Percentiles rank a stretch among this genome's conserved stretches.
These are phyloP conservation scores for Hetaerina titia DNA, from an alignment of 2,888 invertebrate genomes.

Conservation along the genomic window DNA sequence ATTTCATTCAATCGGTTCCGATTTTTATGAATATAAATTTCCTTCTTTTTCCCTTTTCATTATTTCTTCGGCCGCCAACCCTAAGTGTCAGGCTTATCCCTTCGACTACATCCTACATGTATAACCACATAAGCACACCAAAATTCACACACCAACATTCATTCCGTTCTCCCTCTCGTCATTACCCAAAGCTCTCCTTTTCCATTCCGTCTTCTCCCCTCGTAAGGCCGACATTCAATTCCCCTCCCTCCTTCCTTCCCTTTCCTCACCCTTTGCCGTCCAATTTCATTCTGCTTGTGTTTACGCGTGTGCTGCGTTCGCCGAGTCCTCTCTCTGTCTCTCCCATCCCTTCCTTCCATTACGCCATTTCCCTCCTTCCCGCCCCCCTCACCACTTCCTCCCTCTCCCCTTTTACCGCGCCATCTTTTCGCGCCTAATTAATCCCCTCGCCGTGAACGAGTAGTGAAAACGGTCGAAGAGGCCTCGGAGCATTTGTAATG, in stretches of 20 bases:
- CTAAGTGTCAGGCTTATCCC: too few relatives aligned
- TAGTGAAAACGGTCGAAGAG: not conserved
- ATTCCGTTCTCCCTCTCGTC: too few relatives aligned
- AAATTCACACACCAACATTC: too few relatives aligned
- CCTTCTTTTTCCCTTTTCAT: too few relatives aligned
- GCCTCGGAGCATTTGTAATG: not conserved
- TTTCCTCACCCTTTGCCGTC: not conserved
- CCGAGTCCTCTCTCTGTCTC: too few relatives aligned
- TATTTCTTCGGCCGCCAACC: too few relatives aligned
- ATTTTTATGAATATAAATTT: too few relatives aligned
- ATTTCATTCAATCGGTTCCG: too few relatives aligned
- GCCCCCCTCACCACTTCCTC: not conserved
- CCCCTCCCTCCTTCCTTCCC: not conserved
- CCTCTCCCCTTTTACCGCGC: not conserved
- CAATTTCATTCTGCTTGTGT: not conserved
- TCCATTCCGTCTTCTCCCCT: not conserved
- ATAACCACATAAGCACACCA: too few relatives aligned
- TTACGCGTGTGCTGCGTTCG: not conserved
- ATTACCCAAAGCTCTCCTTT: too few relatives aligned
- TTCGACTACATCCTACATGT: too few relatives aligned
- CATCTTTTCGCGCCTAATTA: slow-evolving; percentile 17
- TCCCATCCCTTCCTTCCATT: too few relatives aligned
- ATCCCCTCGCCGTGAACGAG: not conserved
- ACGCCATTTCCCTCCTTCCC: not conserved
- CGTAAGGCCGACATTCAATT: not conserved